Evolutionary conservation across 2,113 vertebrate species (phyloP).

Genomic region (Hyaena hyaena): DNA sequence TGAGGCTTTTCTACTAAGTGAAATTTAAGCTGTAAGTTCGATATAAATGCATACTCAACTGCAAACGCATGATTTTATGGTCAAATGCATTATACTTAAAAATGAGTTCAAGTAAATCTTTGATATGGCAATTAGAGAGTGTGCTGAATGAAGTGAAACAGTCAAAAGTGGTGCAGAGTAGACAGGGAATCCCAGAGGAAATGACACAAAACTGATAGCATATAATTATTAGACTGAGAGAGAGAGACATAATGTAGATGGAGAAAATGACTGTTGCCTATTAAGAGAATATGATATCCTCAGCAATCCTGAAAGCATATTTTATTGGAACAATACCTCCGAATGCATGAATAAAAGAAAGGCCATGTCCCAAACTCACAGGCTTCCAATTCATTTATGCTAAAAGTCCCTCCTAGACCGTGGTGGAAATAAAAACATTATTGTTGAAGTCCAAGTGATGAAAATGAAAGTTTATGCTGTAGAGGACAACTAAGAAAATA

Average conservation of each 20-base stretch:
- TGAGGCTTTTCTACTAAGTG: constrained; percentile 82
- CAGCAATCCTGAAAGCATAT: constrained; percentile 54
- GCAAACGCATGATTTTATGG: constrained; percentile 85
- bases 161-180: constrained; percentile 73
- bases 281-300: constrained; percentile 71
- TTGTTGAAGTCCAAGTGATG: neutral
- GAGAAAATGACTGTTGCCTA: constrained; percentile 80
- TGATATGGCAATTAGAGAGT: constrained; percentile 82
- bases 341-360: constrained; percentile 47
- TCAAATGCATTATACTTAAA: constrained; percentile 84
- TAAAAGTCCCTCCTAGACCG: constrained; percentile 34
- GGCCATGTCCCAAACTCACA: constrained; percentile 36
- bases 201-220: constrained; percentile 67
- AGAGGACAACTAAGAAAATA: constrained; percentile 8
- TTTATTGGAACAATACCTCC: constrained; percentile 66
- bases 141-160: constrained; percentile 77
- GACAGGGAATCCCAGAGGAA: constrained; percentile 74
- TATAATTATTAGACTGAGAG: constrained; percentile 72
- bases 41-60: constrained; percentile 82
- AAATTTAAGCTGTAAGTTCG: constrained; percentile 87
- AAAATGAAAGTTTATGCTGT: constrained; percentile 37
- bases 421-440: constrained; percentile 31
- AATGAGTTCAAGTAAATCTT: constrained; percentile 86
- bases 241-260: constrained; percentile 65
- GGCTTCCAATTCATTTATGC: constrained; percentile 36